Conservation (phyloP, 2,113 vertebrate genomes). For the Muntiacus muntjak region DNA sequence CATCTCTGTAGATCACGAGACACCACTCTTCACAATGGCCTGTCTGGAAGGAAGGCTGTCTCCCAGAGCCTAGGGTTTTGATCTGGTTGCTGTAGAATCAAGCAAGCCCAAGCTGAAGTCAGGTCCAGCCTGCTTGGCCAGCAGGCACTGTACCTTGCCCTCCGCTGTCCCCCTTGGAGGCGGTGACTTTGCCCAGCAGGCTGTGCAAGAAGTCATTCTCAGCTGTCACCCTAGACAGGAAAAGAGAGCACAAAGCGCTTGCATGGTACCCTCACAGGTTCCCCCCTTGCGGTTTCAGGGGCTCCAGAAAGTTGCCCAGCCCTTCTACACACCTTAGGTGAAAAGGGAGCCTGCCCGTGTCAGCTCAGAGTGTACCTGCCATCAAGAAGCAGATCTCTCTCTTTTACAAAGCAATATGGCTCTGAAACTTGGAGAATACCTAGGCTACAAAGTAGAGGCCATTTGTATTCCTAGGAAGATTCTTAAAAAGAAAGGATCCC, state of each 20-base stretch:
- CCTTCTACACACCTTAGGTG: background rate
- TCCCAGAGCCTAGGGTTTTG: background rate
- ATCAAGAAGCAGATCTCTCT: background rate
- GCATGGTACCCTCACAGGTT: accelerated
- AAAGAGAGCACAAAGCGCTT: constrained; percentile 33
- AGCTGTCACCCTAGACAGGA: constrained; percentile 84
- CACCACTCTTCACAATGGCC: background rate
- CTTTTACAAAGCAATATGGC: background rate
- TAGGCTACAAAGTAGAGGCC: background rate
- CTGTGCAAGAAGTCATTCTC: constrained; percentile 96
- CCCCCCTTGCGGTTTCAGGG: background rate
- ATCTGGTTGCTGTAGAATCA: background rate
- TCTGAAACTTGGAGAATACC: background rate
- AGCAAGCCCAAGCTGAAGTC: background rate
- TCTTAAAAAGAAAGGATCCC: background rate
- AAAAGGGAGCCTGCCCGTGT: background rate
- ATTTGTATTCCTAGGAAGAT: background rate
- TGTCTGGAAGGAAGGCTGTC: background rate
- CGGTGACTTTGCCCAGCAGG: constrained; percentile 92
- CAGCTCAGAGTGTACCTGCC: background rate
- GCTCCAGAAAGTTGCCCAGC: background rate
- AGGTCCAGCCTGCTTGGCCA: background rate
- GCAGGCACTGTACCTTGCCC: constrained; percentile 89
- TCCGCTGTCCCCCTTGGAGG: constrained; percentile 93
- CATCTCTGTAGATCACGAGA: background rate